Base-by-base conservation (phyloP, 2,113 vertebrate genomes). In the Brevimyrus niger region DNA sequence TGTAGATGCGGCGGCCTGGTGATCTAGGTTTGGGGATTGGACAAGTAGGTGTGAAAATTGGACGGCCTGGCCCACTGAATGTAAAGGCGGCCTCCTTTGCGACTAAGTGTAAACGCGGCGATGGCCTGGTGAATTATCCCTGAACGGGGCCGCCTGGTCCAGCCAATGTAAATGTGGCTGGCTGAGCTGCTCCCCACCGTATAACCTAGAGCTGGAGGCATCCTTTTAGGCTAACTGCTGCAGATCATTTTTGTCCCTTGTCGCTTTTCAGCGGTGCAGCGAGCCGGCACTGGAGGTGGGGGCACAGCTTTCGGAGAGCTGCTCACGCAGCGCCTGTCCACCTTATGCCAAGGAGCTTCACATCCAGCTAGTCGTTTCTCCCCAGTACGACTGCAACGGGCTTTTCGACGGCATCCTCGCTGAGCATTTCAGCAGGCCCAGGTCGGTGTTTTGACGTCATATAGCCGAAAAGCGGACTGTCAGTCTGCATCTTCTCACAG, bases 261-360 rank as follows among this genome's bases (percentile, higher is more conserved):
- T 1, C 35, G 82, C 88, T 10, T 42, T 19, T 21, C 92, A 98
- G 98, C 96, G 98, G 86, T 97, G 96, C 93, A 93, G 90, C 0
- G 91, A 94, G 15, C 21, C 82, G 21, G 44, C 58, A 0, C 61
- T 89, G 1, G 76, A 23, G 0, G 11, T 86, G 0, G 1, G 2
- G 0, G 15, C 8, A 0, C 92, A 89, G 13, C 90, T 91, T 47
- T 96, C 94, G 1, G 95, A 96, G 90, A 98, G 96, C 65, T 92
- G 89, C 3, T 97, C 97, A 0, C 92, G 94, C 69, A 95, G 96
- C 0, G 93, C 94, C 0, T 92, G 94, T 21, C 97, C 97, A 0
- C 94, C 95, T 0, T 94, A 95, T 1, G 97, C 97, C 89, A 92
- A 84, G 86, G 95, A 98, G 92, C 95, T 99, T n/a, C 96, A 96